These are phyloP conservation scores for Cinara cedri DNA, from an alignment of 2,888 invertebrate genomes.

Conservation along the genomic window DNA sequence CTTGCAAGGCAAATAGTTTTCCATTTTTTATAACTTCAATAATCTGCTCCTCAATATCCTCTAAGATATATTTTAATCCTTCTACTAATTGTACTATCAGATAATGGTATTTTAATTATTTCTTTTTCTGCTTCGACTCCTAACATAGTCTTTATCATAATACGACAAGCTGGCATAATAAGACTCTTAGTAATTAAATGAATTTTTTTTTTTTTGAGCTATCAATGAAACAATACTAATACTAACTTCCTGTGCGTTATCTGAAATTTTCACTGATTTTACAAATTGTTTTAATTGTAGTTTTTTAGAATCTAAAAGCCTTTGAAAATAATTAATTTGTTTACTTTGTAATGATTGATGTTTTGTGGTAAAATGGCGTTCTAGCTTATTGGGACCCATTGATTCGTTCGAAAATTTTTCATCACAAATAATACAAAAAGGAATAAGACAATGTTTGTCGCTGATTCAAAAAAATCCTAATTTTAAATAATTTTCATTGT, in stretches of 20 bases:
- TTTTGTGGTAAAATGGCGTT: conserved; percentile 52
- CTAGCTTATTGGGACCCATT: conserved; percentile 56
- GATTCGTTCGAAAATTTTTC: conserved; percentile 57
- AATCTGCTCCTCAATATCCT: conserved; percentile 17
- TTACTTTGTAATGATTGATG: conserved; percentile 56
- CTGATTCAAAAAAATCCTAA: conserved; percentile 15
- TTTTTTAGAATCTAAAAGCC: not conserved
- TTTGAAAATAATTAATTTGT: conserved; percentile 57
- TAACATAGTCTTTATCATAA: no score
- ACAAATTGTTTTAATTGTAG: conserved; percentile 60
- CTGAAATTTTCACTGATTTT: conserved; percentile 20
- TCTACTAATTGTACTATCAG: conserved; percentile 18
- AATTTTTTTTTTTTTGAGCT: not conserved
- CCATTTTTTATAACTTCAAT: conserved; percentile 14
- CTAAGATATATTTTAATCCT: conserved; percentile 59
- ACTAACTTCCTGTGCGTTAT: conserved; percentile 41
- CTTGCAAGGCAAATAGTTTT: conserved; percentile 57
- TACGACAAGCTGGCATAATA: no score
- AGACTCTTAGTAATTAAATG: no score
- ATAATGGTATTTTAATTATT: conserved; percentile 50
- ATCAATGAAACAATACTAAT: conserved; percentile 18
- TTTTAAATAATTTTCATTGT: conserved; percentile 14
- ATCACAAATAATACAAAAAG: conserved; percentile 54
- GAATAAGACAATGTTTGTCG: conserved; percentile 38
- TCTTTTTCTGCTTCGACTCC: conserved; percentile 60